Percentiles rank a stretch among this genome's conserved stretches.
Evolutionary conservation across 2,888 invertebrate genomes (phyloP).

Genomic region (Emesis castigata): DNA sequence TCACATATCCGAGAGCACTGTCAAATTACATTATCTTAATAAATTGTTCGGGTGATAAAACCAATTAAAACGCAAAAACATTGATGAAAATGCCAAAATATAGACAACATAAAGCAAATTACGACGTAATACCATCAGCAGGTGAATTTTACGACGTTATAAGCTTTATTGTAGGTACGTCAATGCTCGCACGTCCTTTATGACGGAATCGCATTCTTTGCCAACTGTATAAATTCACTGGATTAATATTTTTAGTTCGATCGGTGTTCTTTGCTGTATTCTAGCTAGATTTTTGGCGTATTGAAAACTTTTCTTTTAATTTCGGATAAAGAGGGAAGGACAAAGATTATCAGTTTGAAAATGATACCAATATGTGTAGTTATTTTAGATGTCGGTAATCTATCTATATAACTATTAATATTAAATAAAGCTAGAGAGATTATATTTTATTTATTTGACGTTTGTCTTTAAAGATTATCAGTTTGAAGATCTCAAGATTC

Average conservation of each 20-base stretch:
- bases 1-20: no score
- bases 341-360: not conserved
- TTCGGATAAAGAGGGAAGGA: not conserved
- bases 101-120: not conserved
- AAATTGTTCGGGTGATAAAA: no score
- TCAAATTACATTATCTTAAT: not conserved
- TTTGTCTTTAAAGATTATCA: no score
- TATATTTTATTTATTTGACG: no score
- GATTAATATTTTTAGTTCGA: slow-evolving; percentile 76
- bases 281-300: not conserved
- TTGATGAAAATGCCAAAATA: not conserved
- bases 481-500: no score
- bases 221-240: slow-evolving; percentile 75
- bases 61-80: not conserved
- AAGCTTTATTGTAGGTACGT: slow-evolving; percentile 63
- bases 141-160: slow-evolving; percentile 28
- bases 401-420: no score
- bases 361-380: no score
- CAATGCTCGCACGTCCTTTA: slow-evolving; percentile 74
- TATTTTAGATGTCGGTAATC: not conserved
- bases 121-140: slow-evolving; percentile 24
- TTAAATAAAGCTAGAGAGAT: no score
- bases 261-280: slow-evolving; percentile 11
- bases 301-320: not conserved
- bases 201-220: slow-evolving; percentile 74